phyloP scores from a whole-genome alignment of 2,797 vertebrate genomes.

The Periparus ater region DNA sequence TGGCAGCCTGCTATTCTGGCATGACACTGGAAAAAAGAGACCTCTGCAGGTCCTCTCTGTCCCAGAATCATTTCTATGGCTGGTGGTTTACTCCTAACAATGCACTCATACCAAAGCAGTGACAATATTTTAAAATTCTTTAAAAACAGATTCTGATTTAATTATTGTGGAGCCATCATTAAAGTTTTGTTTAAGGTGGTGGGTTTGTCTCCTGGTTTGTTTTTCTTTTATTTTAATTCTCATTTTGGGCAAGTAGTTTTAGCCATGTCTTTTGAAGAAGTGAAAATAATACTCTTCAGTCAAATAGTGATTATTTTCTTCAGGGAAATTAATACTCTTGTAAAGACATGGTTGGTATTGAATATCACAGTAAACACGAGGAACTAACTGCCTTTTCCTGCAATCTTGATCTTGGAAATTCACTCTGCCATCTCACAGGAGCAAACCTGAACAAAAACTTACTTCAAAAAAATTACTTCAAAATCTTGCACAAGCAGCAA shows the following conservation, averaged over 20 bases:
- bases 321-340: background rate
- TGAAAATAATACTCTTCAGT: background rate
- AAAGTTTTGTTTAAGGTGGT: background rate
- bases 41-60: background rate
- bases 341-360: background rate
- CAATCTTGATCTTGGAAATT: background rate
- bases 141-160: background rate
- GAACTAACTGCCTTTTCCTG: background rate
- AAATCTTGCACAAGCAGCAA: background rate
- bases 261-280: background rate
- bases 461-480: background rate
- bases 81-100: background rate
- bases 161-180: background rate
- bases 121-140: background rate
- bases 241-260: background rate
- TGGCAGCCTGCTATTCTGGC: background rate
- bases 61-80: background rate
- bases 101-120: background rate
- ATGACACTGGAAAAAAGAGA: background rate
- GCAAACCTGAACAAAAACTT: background rate
- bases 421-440: background rate
- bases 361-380: accelerated
- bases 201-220: background rate
- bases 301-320: no score
- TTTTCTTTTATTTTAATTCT: accelerated